Evolutionary conservation across 2,888 invertebrate genomes (phyloP).

Genomic region (Drosophila barbarae): DNA sequence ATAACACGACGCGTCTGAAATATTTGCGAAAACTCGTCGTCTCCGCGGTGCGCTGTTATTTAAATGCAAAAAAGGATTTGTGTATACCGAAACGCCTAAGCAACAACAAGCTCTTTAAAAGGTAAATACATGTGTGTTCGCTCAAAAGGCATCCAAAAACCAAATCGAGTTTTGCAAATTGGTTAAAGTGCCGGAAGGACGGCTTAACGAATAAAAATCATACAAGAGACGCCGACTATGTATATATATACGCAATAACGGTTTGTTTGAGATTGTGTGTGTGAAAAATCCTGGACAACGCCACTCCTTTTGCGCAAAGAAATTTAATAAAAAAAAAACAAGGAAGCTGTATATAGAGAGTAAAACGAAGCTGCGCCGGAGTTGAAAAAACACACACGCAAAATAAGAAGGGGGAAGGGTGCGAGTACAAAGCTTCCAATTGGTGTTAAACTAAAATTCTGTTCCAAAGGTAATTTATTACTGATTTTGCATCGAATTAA

Average conservation of each 20-base stretch:
- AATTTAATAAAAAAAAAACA: conserved; percentile 49
- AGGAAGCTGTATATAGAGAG: conserved; percentile 38
- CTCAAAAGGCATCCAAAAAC: conserved; percentile 4
- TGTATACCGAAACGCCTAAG: conserved; percentile 30
- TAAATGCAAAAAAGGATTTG: conserved; percentile 30
- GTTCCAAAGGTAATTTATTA: not conserved
- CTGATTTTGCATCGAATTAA: conserved; percentile 8
- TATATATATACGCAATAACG: conserved; percentile 8
- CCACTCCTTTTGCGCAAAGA: conserved; percentile 67
- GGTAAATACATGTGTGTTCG: conserved; percentile 19
- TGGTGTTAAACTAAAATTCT: not conserved
- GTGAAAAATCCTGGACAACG: conserved; percentile 48
- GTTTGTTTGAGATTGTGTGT: conserved; percentile 18
- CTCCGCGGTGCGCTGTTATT: conserved; percentile 18
- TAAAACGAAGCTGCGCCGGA: conserved; percentile 58
- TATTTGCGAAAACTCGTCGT: conserved; percentile 1
- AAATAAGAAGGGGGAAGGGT: not conserved
- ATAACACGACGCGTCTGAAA: conserved; percentile 1
- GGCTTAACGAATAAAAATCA: not conserved
- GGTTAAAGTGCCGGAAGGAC: conserved; percentile 14
- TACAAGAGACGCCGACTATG: conserved; percentile 28
- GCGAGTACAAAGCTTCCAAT: not conserved
- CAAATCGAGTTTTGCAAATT: conserved; percentile 18
- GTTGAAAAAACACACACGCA: conserved; percentile 50
- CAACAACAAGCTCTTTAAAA: conserved; percentile 21